Evolutionary conservation across 2,113 vertebrate species (phyloP), one percentile per base, ranked within the genome.

Genomic region (Larimichthys crocea): DNA sequence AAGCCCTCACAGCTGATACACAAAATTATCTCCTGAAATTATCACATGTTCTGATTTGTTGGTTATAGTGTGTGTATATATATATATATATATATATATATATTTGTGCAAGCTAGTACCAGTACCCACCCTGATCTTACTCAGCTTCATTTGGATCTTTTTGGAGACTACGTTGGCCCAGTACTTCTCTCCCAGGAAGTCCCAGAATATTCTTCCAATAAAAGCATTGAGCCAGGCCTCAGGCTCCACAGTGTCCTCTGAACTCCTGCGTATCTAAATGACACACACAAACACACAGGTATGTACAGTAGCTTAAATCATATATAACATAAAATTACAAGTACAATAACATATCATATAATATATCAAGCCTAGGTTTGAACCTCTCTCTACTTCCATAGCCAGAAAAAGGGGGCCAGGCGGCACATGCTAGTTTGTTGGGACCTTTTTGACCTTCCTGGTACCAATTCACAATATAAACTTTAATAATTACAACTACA

Each of bases 61-160:
- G 19, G 20, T 26, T 22, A 48, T 16, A n/a, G 3, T 11, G 3
- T 26, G 15, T 22, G 57, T 42, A 17, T 20, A 40, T 2, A 46
- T 50, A 50, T 49, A 26, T 26, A 26, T 26, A 24, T 42, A 17
- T 20, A 40, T 2, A 46, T 50, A 50, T 49, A 26, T 26, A 26
- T 26, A 24, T n/a, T 44, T 50, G 1, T 56, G 3, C 5, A 19
- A 20, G n/a, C 24, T 44, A 19, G 26, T n/a, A 22, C 24, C 16
- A n/a, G 15, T 59, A 91, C 94, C 64, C 94, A 99, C 98, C 96
- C 98, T 96, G 91, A 99, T 99, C 93, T 99, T 99, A 93, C 98
- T 99, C 83, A 99, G 97, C 89, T 99, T 99, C 97, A 99, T 99
- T 88, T 99, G 98, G 89, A 99, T 99, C 94, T 99, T 99, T 94